Conservation (phyloP, 2,888 invertebrate species). For the Zygothrica quintamaculata region DNA sequence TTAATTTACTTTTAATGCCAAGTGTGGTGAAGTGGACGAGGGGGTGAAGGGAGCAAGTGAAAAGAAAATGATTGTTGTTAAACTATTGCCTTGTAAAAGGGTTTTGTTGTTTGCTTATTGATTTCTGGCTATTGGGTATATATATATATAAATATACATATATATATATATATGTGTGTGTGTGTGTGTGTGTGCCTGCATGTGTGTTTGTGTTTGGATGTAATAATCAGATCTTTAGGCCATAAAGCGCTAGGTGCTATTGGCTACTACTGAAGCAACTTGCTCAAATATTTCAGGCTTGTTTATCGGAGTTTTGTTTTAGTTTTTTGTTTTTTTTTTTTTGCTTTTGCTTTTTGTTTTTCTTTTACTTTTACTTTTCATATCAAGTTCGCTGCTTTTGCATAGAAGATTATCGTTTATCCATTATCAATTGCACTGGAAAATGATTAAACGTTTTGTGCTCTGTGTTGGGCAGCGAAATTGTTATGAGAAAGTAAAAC, state of each 20-base stretch:
- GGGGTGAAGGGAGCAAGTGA: not conserved
- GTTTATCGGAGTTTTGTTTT: conserved; percentile 6
- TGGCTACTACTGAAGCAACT: conserved; percentile 70
- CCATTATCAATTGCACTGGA: not conserved
- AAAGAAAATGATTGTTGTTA: conserved; percentile 36
- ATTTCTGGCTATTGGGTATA: conserved; percentile 38
- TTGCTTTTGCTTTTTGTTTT: not conserved
- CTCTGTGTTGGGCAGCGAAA: conserved; percentile 1
- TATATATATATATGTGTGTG: not conserved
- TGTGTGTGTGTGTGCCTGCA: conserved; percentile 1
- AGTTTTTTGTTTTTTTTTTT: no score
- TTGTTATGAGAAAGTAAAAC: conserved; percentile 5
- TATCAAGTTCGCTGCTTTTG: conserved; percentile 22
- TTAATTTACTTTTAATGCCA: conserved; percentile 16
- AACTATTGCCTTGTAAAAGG: conserved; percentile 60
- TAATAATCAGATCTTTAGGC: conserved; percentile 41
- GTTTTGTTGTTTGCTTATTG: conserved; percentile 29
- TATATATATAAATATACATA: not conserved
- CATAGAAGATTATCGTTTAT: not conserved
- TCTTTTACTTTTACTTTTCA: not conserved
- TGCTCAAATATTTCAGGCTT: conserved; percentile 41
- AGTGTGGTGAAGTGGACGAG: no score
- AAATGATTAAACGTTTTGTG: not conserved
- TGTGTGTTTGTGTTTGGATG: not conserved
- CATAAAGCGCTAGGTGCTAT: conserved; percentile 48